phyloP scores from a whole-genome alignment of 2,797 vertebrate species.

The Epinephelus malabaricus region DNA sequence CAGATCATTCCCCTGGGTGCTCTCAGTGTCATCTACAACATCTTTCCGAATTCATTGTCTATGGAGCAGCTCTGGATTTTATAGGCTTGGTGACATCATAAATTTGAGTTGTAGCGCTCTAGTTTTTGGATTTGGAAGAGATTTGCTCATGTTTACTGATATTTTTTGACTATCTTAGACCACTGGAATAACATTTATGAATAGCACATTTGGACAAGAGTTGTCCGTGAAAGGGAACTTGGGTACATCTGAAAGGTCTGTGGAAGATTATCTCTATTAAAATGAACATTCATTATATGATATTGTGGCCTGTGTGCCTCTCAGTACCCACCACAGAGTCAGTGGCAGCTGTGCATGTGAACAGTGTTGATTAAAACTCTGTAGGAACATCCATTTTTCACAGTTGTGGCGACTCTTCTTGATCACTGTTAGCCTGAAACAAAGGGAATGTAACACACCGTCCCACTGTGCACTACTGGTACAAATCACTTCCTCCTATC shows the following conservation, averaged over 20 bases:
- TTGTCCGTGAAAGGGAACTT: background rate
- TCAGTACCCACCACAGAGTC: background rate
- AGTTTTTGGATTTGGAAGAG: no score
- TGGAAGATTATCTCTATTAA: background rate
- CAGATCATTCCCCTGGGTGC: no score
- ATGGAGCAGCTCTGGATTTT: no score
- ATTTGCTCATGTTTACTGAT: no score
- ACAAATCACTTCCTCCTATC: conserved; percentile 18
- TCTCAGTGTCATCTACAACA: no score
- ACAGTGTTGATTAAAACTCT: conserved; percentile 22
- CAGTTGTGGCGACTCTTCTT: background rate
- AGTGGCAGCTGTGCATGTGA: conserved; percentile 11
- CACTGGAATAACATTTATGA: no score
- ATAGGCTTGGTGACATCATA: no score
- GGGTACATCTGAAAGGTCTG: background rate
- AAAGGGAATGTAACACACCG: conserved; percentile 2
- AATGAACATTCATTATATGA: conserved; percentile 1
- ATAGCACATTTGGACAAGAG: no score
- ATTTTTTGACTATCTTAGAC: no score
- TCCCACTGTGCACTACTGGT: conserved; percentile 4
- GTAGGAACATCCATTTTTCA: background rate
- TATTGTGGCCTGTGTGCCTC: background rate
- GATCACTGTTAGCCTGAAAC: conserved; percentile 12
- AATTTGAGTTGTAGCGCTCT: no score
- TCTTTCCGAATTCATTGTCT: no score